phyloP scores from a whole-genome alignment of 1,140 invertebrate species.

The Magallana angulata region DNA sequence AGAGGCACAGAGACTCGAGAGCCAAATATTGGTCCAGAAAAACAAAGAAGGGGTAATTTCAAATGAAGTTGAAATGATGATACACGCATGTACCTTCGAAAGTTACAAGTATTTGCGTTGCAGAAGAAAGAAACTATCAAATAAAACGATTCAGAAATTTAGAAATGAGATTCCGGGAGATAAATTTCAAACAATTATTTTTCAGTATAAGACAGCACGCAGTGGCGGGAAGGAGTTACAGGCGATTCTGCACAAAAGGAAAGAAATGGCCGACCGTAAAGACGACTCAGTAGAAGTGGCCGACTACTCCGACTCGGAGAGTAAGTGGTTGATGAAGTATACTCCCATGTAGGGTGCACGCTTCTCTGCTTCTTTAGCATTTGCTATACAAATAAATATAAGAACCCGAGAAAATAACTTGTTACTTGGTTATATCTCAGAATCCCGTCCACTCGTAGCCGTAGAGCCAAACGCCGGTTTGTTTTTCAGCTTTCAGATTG shows the following conservation, averaged over 20 bases:
- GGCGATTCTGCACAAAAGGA: constrained; percentile 56
- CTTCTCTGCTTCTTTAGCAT: constrained; percentile 25
- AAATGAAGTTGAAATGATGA: neutral
- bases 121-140: no score
- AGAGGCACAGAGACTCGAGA: constrained; percentile 87
- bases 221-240: constrained; percentile 54
- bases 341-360: neutral
- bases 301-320: constrained; percentile 52
- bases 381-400: neutral
- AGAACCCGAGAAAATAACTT: no score
- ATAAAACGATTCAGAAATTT: no score
- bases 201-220: constrained; percentile 58
- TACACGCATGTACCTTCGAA: no score
- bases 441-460: no score
- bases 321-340: constrained; percentile 42
- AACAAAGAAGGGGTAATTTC: constrained; percentile 86
- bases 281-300: constrained; percentile 43
- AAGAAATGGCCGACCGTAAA: constrained; percentile 47
- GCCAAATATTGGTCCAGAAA: constrained; percentile 88
- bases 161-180: no score
- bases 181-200: neutral
- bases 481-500: no score
- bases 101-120: no score
- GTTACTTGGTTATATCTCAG: no score
- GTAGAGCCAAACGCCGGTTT: no score